Percentiles rank a stretch among this genome's conserved stretches.
Conservation (phyloP, 53 echinoderm and acorn worm genomes). For the Zoroaster sp. region DNA sequence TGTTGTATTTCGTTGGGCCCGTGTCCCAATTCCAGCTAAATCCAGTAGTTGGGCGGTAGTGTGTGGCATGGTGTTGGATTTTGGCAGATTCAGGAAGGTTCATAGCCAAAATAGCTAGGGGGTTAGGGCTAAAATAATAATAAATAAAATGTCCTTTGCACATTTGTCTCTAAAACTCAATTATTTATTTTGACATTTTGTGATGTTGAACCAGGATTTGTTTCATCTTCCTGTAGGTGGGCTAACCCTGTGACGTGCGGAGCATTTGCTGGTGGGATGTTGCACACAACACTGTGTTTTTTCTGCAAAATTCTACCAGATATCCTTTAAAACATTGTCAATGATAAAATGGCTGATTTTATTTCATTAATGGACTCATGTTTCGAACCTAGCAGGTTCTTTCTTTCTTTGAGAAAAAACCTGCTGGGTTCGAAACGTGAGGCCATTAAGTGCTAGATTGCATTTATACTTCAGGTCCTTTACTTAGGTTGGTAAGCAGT, state of each 20-base stretch:
- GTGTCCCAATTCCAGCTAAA: too few relatives aligned
- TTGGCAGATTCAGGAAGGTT: too few relatives aligned
- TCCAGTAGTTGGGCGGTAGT: too few relatives aligned
- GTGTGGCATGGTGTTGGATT: too few relatives aligned
- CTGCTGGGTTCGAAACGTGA: too few relatives aligned
- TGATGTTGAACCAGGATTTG: too few relatives aligned
- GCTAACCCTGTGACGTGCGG: constrained; percentile 86
- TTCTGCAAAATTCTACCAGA: constrained; percentile 79
- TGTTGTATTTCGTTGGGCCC: neutral
- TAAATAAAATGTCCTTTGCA: neutral
- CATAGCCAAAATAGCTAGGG: too few relatives aligned
- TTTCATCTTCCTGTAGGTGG: constrained; percentile 74
- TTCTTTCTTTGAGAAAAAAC: too few relatives aligned
- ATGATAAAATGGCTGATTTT: neutral
- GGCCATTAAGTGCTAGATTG: too few relatives aligned
- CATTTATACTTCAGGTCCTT: too few relatives aligned
- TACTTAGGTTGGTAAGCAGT: too few relatives aligned
- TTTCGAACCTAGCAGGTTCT: too few relatives aligned
- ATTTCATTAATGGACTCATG: neutral
- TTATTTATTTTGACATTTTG: constrained; percentile 8
- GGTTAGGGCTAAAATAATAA: neutral
- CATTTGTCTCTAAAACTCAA: neutral
- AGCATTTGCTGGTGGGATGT: constrained; percentile 87
- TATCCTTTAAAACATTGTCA: constrained; percentile 78
- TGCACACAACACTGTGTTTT: constrained; percentile 72